phyloP scores from a whole-genome alignment of 2,888 invertebrate species.

The Exocentrus adspersus region DNA sequence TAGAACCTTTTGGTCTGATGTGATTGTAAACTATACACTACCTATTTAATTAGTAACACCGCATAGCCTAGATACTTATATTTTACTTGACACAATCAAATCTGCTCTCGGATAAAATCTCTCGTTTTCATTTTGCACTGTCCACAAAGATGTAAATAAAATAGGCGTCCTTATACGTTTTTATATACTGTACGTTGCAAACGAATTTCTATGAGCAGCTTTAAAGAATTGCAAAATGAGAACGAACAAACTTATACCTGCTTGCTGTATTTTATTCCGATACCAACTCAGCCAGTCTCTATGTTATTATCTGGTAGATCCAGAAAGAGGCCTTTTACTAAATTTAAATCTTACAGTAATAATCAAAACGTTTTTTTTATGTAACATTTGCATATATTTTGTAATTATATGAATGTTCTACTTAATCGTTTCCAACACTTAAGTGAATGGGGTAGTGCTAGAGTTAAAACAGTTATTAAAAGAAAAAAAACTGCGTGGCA shows the following conservation, averaged over 20 bases:
- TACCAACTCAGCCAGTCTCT: not conserved
- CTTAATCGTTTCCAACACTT: not conserved
- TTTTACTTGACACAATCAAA: not conserved
- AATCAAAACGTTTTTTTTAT: constrained; percentile 23
- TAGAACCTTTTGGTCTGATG: not conserved
- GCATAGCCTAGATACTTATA: not conserved
- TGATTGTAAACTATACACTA: not conserved
- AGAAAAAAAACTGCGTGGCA: constrained; percentile 44
- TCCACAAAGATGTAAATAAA: not conserved
- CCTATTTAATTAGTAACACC: not conserved
- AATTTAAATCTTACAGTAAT: constrained; percentile 25
- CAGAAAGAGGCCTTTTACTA: constrained; percentile 42
- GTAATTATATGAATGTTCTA: constrained; percentile 2
- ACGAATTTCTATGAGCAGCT: no score
- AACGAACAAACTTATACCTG: no score
- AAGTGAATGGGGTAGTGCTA: constrained; percentile 8
- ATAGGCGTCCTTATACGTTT: no score
- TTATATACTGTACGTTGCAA: no score
- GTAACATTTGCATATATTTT: constrained; percentile 14
- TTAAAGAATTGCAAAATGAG: no score
- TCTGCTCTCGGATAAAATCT: not conserved
- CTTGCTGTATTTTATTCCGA: no score
- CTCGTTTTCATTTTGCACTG: not conserved
- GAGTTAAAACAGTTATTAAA: no score
- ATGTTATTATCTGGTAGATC: constrained; percentile 11